phyloP scores from a whole-genome alignment of 2,888 invertebrate genomes.

The Euproctis similis region DNA sequence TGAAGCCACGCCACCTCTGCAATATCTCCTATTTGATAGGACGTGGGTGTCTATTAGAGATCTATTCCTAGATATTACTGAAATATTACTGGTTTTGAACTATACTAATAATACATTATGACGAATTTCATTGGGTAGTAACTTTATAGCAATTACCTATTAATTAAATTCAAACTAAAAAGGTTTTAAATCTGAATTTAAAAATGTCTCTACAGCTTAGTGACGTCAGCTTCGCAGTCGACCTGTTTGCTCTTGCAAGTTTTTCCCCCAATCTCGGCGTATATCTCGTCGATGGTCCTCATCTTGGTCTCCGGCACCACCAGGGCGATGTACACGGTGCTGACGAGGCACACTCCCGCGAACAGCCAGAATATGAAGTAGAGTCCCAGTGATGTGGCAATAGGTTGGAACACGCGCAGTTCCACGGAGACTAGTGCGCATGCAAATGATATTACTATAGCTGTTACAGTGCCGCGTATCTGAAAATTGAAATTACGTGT shows the following conservation, averaged over 20 bases:
- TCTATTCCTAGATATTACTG: too few species aligned
- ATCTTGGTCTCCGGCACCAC: conserved; percentile 60
- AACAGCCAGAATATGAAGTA: conserved; percentile 59
- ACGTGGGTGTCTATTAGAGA: too few species aligned
- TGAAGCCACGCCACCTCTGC: too few species aligned
- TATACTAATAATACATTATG: too few species aligned
- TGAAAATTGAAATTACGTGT: too few species aligned
- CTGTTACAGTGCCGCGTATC: conserved; percentile 63
- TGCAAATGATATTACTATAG: conserved; percentile 59
- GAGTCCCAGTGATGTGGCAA: conserved; percentile 45
- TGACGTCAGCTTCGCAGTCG: conserved; percentile 51
- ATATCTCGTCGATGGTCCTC: conserved; percentile 57
- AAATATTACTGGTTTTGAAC: too few species aligned
- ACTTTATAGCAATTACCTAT: too few species aligned
- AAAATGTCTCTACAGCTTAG: conserved; percentile 38
- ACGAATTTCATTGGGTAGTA: too few species aligned
- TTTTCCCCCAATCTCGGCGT: conserved; percentile 52
- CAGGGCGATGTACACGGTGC: conserved; percentile 51
- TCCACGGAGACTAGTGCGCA: conserved; percentile 57
- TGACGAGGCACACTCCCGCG: conserved; percentile 52
- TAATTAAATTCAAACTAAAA: too few species aligned
- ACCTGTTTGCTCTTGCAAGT: conserved; percentile 26
- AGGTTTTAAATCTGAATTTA: too few species aligned
- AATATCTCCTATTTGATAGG: too few species aligned
- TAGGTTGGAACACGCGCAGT: conserved; percentile 57